Evolutionary conservation across 2,113 vertebrate species (phyloP), one percentile per base, ranked within the genome.

Genomic region (Diglossa brunneiventris): DNA sequence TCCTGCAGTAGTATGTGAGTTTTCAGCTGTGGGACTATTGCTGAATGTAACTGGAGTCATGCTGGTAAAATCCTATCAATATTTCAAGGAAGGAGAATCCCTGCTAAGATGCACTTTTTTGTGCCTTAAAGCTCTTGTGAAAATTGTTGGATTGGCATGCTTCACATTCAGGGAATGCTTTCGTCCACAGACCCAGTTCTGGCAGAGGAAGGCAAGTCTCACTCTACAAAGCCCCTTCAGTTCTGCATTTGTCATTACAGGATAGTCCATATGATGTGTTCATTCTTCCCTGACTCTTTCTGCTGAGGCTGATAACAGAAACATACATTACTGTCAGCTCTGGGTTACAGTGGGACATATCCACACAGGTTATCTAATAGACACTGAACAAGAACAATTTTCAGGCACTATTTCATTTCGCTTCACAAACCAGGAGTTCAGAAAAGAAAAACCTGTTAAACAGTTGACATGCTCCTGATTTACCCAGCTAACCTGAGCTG

Each of bases 251-350:
- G 68, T 79, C 61, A 64, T 75, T 93, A 78, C 49, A 78, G 64
- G 64, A 46, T 75, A 92, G 83, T 53, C 90, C 53, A 68, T 49
- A 68, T 0, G 18, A 90, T 6, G 6, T 68, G 56, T 52, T 92
- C 90, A 68, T 90, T 78, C 79, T 75, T 90, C 73, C 68, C 52
- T 94, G 76, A 33, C 73, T 95, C 63, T 87, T 83, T 92, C 72
- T 87, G 85, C 79, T 81, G 58, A 89, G 68, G 37, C n/a, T 89
- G 90, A 88, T 95, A 95, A 86, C 72, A 93, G 92, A 75, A 94
- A 93, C 18, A 47, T 41, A 41, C 52, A 83, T 90, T 94, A 52
- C 85, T 96, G 92, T 52, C 92, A 90, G 37, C 62, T 86, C 90
- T 72, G 58, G 56, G 56, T 49, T 87, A 35, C 83, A 78, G 24